phyloP scores from a whole-genome alignment of 2,113 vertebrate genomes.

The Neodontobutis hainanensis region DNA sequence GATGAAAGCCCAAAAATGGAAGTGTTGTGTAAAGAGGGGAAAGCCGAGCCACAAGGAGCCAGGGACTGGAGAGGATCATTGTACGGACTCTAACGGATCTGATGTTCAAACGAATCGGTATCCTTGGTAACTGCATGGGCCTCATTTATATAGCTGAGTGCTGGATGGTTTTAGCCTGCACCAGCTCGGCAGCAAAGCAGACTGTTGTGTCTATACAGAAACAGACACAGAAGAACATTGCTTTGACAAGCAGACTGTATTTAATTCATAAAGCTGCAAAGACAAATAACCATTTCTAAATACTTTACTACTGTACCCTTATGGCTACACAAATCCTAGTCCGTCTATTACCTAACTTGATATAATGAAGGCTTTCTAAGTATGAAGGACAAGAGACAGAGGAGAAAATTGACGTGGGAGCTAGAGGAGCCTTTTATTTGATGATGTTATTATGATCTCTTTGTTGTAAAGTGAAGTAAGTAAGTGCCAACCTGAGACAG shows the following conservation, averaged over 20 bases:
- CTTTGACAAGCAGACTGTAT: neutral
- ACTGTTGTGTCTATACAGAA: slow-evolving; percentile 25
- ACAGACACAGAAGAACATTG: neutral
- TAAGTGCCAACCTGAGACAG: slow-evolving; percentile 18
- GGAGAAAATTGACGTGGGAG: slow-evolving; percentile 9
- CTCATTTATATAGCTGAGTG: slow-evolving; percentile 73
- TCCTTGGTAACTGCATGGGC: slow-evolving; percentile 78
- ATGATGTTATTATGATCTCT: slow-evolving; percentile 36
- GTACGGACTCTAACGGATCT: slow-evolving; percentile 55
- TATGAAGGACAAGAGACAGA: slow-evolving; percentile 22
- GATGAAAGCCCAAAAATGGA: slow-evolving; percentile 51
- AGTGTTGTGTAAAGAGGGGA: slow-evolving; percentile 46
- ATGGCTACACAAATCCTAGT: neutral
- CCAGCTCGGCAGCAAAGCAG: slow-evolving; percentile 24
- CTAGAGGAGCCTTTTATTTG: slow-evolving; percentile 8
- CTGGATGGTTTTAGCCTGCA: slow-evolving; percentile 61
- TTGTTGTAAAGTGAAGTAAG: slow-evolving; percentile 19
- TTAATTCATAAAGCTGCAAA: neutral
- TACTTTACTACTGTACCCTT: slow-evolving; percentile 24
- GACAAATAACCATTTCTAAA: slow-evolving; percentile 34
- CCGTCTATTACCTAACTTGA: slow-evolving; percentile 1
- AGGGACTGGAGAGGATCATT: slow-evolving; percentile 56
- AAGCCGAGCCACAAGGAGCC: slow-evolving; percentile 38
- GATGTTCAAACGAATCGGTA: slow-evolving; percentile 69
- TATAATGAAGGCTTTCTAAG: neutral